Conservation (phyloP, 2,888 invertebrate species). For the Caenorhabditis becei region DNA sequence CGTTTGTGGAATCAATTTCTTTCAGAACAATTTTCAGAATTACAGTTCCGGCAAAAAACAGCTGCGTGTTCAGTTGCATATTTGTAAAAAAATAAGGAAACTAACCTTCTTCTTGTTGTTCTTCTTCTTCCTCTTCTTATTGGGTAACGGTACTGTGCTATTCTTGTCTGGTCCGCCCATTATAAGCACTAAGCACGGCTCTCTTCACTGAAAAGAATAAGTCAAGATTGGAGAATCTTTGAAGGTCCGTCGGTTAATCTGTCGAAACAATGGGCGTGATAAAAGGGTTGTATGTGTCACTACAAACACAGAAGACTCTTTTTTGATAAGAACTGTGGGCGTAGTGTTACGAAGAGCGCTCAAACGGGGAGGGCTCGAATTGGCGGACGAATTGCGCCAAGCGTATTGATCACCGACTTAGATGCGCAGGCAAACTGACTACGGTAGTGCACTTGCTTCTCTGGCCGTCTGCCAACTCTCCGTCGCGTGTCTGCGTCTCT, state of each 20-base stretch:
- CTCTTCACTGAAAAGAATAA: conserved; percentile 35
- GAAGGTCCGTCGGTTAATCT: neutral
- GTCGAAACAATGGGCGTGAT: neutral
- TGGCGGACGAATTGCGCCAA: conserved; percentile 52
- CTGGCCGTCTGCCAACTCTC: conserved; percentile 53
- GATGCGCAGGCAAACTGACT: conserved; percentile 53
- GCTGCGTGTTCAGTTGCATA: neutral
- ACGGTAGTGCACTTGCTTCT: conserved; percentile 47
- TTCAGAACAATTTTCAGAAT: too few relatives aligned
- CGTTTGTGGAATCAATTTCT: too few relatives aligned
- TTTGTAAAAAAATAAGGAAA: conserved; percentile 9
- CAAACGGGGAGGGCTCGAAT: conserved; percentile 45
- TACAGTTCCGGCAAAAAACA: neutral
- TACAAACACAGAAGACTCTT: conserved; percentile 14
- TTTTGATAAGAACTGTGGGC: conserved; percentile 27
- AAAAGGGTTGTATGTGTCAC: conserved; percentile 13
- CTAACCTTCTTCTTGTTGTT: conserved; percentile 73
- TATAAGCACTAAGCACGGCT: conserved; percentile 41
- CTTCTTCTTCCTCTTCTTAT: conserved; percentile 76
- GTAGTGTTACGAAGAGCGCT: conserved; percentile 10
- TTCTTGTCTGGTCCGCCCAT: conserved; percentile 68
- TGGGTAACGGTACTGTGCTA: conserved; percentile 67
- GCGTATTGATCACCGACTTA: conserved; percentile 49
- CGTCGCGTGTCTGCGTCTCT: conserved; percentile 23
- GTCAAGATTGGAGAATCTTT: neutral